Evolutionary conservation across 2,113 vertebrate genomes (phyloP).

Genomic region (Labeo rohita): DNA sequence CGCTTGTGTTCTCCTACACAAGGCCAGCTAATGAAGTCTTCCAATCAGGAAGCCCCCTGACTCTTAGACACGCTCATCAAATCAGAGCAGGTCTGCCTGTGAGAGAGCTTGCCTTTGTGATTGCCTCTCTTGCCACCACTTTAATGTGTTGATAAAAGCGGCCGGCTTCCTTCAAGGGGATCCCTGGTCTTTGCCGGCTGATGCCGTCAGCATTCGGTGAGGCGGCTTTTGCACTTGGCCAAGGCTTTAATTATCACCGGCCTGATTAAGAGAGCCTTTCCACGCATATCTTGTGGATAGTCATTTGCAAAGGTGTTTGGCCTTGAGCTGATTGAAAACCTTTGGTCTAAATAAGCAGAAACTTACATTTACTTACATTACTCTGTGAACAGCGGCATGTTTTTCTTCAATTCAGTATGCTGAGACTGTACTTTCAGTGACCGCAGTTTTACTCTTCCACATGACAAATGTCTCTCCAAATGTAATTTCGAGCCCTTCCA

Average conservation of each 20-base stretch:
- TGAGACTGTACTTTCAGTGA: not conserved
- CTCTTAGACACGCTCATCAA: conserved; percentile 23
- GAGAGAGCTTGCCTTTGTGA: conserved; percentile 32
- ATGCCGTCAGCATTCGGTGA: not conserved
- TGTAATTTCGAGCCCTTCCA: not conserved
- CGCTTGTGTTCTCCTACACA: conserved; percentile 5
- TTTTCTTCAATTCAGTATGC: not conserved
- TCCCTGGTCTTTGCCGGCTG: not conserved
- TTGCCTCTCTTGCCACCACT: conserved; percentile 25
- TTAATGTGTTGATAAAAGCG: conserved; percentile 27
- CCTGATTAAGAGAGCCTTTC: not conserved
- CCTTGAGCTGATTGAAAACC: not conserved
- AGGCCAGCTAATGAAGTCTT: conserved; percentile 38
- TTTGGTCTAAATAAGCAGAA: no score
- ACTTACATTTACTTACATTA: no score
- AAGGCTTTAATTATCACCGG: not conserved
- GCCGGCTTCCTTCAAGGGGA: not conserved
- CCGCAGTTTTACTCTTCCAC: not conserved
- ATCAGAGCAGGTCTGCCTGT: conserved; percentile 5
- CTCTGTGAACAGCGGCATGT: not conserved
- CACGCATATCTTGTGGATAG: not conserved
- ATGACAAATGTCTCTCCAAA: not conserved
- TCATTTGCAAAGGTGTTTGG: not conserved
- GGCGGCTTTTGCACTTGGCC: not conserved
- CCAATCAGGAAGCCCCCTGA: conserved; percentile 35